These are phyloP conservation scores for Amphimallon solstitiale DNA, from an alignment of 2,888 invertebrate genomes.

Conservation along the genomic window DNA sequence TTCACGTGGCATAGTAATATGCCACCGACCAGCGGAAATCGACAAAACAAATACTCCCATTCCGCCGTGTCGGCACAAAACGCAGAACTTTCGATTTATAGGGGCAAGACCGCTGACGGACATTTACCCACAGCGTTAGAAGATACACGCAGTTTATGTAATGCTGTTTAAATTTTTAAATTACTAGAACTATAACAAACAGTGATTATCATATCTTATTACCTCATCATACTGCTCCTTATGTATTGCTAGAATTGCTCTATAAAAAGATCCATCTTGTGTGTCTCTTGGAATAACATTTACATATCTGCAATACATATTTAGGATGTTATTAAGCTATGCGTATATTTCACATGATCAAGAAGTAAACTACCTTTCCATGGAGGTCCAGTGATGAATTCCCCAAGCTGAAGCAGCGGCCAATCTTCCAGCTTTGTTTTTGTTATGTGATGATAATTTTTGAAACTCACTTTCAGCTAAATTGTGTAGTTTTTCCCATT, in stretches of 20 bases:
- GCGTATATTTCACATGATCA: constrained; percentile 1
- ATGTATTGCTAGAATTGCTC: constrained; percentile 92
- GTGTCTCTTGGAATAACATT: constrained; percentile 89
- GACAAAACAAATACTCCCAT: too few species aligned
- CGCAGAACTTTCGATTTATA: too few species aligned
- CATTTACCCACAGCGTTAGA: too few species aligned
- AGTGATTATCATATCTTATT: too few species aligned
- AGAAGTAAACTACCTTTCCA: constrained; percentile 75
- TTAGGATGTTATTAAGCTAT: not conserved
- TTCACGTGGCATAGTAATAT: too few species aligned
- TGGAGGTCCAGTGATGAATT: constrained; percentile 90
- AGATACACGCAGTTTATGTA: too few species aligned
- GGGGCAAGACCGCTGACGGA: too few species aligned
- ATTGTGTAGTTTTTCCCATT: constrained; percentile 90
- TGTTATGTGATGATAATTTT: constrained; percentile 66
- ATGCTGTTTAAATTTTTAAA: too few species aligned
- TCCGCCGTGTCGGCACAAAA: too few species aligned
- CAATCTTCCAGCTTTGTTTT: constrained; percentile 82
- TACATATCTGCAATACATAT: constrained; percentile 67
- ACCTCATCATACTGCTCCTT: constrained; percentile 72
- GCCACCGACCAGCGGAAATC: too few species aligned
- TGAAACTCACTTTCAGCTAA: constrained; percentile 83
- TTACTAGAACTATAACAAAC: too few species aligned
- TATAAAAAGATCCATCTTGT: constrained; percentile 95
- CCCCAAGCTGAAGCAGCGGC: constrained; percentile 98